Conservation (phyloP, 2,888 invertebrate genomes). For the Eulithis prunata region DNA sequence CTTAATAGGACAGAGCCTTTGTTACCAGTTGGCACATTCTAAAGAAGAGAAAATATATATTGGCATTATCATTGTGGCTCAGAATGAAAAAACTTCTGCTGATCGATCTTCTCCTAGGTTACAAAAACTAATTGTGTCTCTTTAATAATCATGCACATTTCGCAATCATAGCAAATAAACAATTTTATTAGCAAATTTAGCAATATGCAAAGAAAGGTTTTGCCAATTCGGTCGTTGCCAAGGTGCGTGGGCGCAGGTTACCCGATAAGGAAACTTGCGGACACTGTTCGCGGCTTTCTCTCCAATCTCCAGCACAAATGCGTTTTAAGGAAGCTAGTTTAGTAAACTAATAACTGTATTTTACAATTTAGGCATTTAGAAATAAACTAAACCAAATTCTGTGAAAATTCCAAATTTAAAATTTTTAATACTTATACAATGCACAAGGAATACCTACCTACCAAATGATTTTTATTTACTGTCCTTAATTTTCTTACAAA, state of each 20-base stretch:
- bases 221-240: constrained; percentile 9
- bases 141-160: no score
- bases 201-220: constrained; percentile 15
- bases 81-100: no score
- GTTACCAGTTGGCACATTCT: constrained; percentile 1
- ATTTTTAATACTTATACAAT: no score
- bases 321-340: constrained; percentile 31
- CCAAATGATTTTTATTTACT: no score
- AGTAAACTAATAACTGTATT: constrained; percentile 32
- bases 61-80: no score
- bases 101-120: no score
- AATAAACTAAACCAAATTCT: no score
- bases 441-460: no score
- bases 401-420: no score
- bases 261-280: constrained; percentile 47
- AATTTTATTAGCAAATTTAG: not conserved
- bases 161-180: not conserved
- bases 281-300: constrained; percentile 43
- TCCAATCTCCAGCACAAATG: constrained; percentile 29
- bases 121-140: no score
- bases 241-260: constrained; percentile 24
- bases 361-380: constrained; percentile 18
- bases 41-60: not conserved
- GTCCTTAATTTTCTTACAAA: no score
- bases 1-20: not conserved